Conservation (phyloP, 2,113 vertebrate genomes). For the Girardinichthys multiradiatus region DNA sequence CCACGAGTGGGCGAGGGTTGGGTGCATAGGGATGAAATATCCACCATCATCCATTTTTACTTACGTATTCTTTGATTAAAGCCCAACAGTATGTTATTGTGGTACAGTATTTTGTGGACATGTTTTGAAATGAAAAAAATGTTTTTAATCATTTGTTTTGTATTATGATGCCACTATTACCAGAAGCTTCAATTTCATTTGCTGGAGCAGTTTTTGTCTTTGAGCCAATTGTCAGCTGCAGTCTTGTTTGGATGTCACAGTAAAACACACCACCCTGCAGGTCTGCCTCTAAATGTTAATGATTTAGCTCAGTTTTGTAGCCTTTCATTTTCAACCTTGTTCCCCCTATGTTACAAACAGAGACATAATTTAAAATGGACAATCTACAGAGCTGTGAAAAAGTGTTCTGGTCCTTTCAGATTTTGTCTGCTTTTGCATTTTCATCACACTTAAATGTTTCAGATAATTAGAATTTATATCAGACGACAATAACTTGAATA, state of each 20-base stretch:
- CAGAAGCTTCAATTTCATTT: not conserved
- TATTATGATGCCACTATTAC: not conserved
- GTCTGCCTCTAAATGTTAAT: not conserved
- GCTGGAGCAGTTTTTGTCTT: not conserved
- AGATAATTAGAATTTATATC: too few species aligned
- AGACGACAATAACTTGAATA: too few species aligned
- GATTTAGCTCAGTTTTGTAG: not conserved
- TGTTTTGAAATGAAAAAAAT: not conserved
- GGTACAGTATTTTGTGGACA: not conserved
- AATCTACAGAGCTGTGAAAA: not conserved
- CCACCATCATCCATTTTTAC: slow-evolving; percentile 28
- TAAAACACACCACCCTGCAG: not conserved
- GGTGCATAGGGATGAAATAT: slow-evolving; percentile 26
- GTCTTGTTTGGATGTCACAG: not conserved
- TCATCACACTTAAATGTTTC: too few species aligned
- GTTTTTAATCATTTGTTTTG: not conserved
- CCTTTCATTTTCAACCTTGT: not conserved
- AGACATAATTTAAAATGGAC: not conserved
- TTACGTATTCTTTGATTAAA: not conserved
- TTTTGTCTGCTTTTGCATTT: too few species aligned
- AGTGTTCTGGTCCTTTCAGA: too few species aligned
- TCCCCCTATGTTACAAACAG: not conserved
- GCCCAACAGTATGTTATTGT: not conserved
- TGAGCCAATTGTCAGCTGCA: not conserved
- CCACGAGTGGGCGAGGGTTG: slow-evolving; percentile 5